A percentile compares a stretch with the other conserved stretches of the same genome.
phyloP scores from a whole-genome alignment of 1,140 invertebrate genomes.

The Nymphalis io region DNA sequence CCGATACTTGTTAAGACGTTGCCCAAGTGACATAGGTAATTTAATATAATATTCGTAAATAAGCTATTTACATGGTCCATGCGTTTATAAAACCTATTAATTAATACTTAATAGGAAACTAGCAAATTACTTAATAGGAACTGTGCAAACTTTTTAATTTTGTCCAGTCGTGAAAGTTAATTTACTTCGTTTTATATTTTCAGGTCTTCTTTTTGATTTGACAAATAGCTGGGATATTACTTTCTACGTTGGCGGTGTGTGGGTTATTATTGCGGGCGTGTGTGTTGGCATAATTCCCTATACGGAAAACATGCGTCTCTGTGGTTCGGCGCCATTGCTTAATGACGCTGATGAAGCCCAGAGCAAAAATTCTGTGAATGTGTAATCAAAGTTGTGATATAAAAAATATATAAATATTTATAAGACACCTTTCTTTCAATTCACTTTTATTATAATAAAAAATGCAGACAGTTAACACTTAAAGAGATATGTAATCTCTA shows the following conservation, averaged over 20 bases:
- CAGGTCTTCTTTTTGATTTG: conserved; percentile 86
- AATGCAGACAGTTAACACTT: no score
- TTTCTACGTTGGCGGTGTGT: conserved; percentile 88
- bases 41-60: no score
- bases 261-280: conserved; percentile 87
- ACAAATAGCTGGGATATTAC: conserved; percentile 86
- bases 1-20: no score
- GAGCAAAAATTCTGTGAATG: conserved; percentile 33
- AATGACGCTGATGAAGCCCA: conserved; percentile 75
- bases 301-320: conserved; percentile 84
- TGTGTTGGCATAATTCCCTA: conserved; percentile 85
- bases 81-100: no score
- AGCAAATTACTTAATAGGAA: no score
- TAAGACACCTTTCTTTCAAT: neutral
- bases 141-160: no score
- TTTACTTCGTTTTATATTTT: conserved; percentile 41
- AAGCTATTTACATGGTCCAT: no score
- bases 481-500: no score
- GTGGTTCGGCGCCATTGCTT: conserved; percentile 82
- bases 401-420: neutral
- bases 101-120: no score
- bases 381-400: conserved; percentile 20
- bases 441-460: neutral
- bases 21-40: no score
- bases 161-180: neutral